Base-by-base conservation (phyloP, 1,140 invertebrate species). In the Trypoxylus dichotomus region DNA sequence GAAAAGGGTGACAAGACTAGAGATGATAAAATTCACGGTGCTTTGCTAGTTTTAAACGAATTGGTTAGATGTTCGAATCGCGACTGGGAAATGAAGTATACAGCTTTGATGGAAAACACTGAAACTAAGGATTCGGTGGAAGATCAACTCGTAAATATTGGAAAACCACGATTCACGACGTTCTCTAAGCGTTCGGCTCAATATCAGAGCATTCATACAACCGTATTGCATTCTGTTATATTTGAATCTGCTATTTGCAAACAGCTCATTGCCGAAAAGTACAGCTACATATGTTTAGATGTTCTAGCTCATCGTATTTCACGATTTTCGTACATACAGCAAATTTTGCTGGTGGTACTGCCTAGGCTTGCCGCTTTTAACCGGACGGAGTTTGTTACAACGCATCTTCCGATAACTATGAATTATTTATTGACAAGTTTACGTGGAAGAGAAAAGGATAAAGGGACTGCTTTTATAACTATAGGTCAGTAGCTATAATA, bases 311-410 rank as follows among this genome's bases (percentile, higher is more conserved):
- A 97, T 80, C 90, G 93, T 76, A 86, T 88, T 19, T 91, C 92
- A 0, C 92, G 94, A 80, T 95, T 92, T 68, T 86, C 90, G 0
- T 93, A 96, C 85, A 94, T 98, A 37, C 97, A 98, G 82, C 94
- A 97, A 83, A 92, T 94, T 0, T 85, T 99, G 10, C 89, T 99
- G 76, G 93, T 93, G 25, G 91, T 99, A 54, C 88, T 99, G 78
- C 98, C 98, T n/a, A 89, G 97, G 75, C 86, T 99, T n/a, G 97
- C 96, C 7, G 96, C 96, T 13, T 98, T 99, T 81, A 93, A 97
- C 85, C 93, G 92, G 76, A 91, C 92, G n/a, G 90, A 91, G 42
- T 98, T 98, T 82, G 90, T 93, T 1, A 89, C 89, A 43, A 90
- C 95, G 80, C 94, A 97, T 87, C 87, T 98, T 2, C 90, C 89